Evolutionary conservation across 2,888 invertebrate genomes (phyloP).

Genomic region (Scaptodrosophila latifasciaeformis): DNA sequence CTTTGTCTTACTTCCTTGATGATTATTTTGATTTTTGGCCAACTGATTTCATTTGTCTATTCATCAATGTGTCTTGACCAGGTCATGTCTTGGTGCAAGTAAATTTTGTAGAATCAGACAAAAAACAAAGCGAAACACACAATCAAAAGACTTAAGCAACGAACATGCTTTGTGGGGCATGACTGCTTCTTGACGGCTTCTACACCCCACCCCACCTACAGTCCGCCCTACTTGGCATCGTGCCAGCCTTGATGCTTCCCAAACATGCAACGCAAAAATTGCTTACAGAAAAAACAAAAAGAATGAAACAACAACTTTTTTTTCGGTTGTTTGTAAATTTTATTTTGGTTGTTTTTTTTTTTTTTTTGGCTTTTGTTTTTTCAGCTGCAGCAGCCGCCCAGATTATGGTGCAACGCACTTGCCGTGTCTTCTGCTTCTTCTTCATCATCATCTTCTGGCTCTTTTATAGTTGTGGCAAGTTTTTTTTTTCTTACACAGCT

Average conservation of each 20-base stretch:
- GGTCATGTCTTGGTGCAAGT: no score
- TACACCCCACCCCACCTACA: not conserved
- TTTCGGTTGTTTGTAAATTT: not conserved
- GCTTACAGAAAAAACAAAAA: not conserved
- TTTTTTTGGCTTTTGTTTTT: not conserved
- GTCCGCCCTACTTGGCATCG: not conserved
- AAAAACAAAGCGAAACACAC: no score
- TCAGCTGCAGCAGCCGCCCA: slow-evolving; percentile 2
- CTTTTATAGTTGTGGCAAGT: no score
- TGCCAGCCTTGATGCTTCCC: not conserved
- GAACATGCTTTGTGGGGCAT: slow-evolving; percentile 28
- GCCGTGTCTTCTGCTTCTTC: slow-evolving; percentile 17
- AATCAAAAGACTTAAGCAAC: slow-evolving; percentile 54
- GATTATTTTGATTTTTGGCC: no score
- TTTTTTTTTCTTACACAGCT: no score
- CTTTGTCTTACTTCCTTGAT: no score
- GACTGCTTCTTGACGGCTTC: no score
- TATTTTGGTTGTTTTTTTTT: not conserved
- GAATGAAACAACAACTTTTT: not conserved
- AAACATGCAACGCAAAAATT: not conserved
- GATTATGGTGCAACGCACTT: slow-evolving; percentile 43
- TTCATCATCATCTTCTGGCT: slow-evolving; percentile 2
- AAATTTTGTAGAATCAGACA: no score
- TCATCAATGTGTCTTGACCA: no score
- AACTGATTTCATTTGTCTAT: no score